A percentile compares a stretch with the other conserved stretches of the same genome.
These are phyloP conservation scores for Tenthredo livida DNA, from an alignment of 2,888 invertebrate genomes.

Conservation along the genomic window DNA sequence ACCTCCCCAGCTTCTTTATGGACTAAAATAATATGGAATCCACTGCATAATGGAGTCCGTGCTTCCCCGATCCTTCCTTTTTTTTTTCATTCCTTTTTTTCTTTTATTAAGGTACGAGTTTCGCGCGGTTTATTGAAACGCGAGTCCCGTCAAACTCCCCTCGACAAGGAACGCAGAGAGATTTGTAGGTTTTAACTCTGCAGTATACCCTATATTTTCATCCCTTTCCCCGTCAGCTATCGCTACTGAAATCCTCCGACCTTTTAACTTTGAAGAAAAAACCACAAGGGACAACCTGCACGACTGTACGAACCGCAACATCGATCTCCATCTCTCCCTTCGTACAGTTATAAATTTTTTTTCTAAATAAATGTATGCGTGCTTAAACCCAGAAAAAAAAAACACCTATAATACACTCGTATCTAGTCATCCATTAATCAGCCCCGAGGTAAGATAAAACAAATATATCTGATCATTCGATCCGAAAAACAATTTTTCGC, in stretches of 20 bases:
- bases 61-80: constrained; percentile 3
- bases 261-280: constrained; percentile 38
- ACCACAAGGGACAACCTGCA: constrained; percentile 16
- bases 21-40: constrained; percentile 47
- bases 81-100: neutral
- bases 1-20: constrained; percentile 41
- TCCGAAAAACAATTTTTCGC: no score
- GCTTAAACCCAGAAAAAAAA: neutral
- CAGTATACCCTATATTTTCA: neutral
- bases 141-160: constrained; percentile 28
- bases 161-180: constrained; percentile 25
- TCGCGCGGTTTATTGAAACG: constrained; percentile 46
- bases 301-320: constrained; percentile 34
- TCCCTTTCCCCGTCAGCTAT: neutral
- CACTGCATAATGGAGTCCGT: constrained; percentile 48
- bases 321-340: constrained; percentile 19
- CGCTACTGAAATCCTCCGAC: constrained; percentile 15
- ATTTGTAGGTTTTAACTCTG: constrained; percentile 48
- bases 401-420: neutral
- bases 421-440: neutral
- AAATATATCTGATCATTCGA: neutral
- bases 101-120: constrained; percentile 42
- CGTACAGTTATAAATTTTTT: constrained; percentile 13
- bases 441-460: neutral
- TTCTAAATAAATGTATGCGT: neutral